These are phyloP conservation scores for Habrosyne pyritoides DNA, from an alignment of 2,888 invertebrate genomes.

Conservation along the genomic window DNA sequence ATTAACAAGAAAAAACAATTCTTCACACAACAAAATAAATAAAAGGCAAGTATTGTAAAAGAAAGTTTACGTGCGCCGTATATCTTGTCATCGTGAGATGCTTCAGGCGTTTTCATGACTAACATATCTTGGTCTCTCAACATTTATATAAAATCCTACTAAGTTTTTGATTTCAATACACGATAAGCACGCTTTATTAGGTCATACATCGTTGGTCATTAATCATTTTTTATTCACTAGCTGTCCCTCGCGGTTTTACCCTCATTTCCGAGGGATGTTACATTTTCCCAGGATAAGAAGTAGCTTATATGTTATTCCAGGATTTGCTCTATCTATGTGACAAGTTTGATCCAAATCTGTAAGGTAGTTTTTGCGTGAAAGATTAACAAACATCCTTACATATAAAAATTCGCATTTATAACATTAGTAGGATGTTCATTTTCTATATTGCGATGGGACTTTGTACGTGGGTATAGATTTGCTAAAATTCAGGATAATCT, in stretches of 20 bases:
- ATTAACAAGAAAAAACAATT: slow-evolving; percentile 27
- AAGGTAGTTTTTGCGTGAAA: too few relatives aligned
- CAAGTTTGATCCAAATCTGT: too few relatives aligned
- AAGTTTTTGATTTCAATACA: neutral
- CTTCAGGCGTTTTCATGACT: neutral
- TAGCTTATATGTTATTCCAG: too few relatives aligned
- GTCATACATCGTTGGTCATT: neutral
- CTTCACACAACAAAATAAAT: slow-evolving; percentile 30
- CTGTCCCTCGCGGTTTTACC: too few relatives aligned
- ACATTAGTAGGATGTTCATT: too few relatives aligned
- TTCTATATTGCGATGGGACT: neutral
- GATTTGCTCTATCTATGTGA: too few relatives aligned
- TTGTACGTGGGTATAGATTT: neutral
- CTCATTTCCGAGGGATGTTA: too few relatives aligned
- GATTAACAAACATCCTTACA: too few relatives aligned
- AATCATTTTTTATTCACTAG: neutral
- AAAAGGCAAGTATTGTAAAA: slow-evolving; percentile 30
- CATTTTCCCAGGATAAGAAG: too few relatives aligned
- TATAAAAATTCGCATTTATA: too few relatives aligned
- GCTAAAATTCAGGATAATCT: neutral
- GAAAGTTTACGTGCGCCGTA: slow-evolving; percentile 16
- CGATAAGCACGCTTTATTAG: neutral
- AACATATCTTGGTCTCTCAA: neutral
- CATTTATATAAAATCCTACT: neutral
- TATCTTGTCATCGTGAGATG: slow-evolving; percentile 8